Conservation (phyloP, 2,797 vertebrate species). For the Sorex maritimensis region DNA sequence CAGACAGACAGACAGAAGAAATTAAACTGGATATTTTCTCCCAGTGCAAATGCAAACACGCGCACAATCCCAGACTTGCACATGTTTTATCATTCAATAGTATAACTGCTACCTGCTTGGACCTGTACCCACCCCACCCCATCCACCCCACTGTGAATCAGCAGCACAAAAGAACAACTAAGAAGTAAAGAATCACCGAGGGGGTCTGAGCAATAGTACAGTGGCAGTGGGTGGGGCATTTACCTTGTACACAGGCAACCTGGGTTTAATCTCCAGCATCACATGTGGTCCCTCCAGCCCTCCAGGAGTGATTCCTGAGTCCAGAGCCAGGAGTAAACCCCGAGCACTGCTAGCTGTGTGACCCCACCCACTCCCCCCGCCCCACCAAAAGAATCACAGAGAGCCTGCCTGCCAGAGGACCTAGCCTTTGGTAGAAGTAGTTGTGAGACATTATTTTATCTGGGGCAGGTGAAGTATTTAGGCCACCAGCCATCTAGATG, state of each 20-base stretch:
- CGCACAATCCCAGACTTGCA: background rate
- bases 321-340: no score
- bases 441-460: background rate
- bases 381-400: background rate
- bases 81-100: background rate
- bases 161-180: constrained; percentile 39
- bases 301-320: no score
- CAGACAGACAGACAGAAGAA: no score
- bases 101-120: constrained; percentile 5
- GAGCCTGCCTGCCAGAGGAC: background rate
- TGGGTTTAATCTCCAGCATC: no score
- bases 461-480: background rate
- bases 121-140: background rate
- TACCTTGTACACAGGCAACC: no score
- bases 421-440: background rate
- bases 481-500: constrained; percentile 3
- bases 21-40: no score
- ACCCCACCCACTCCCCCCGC: no score
- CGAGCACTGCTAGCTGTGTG: no score
- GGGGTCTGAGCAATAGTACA: no score
- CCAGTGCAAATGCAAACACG: no score
- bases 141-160: constrained; percentile 42
- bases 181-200: background rate
- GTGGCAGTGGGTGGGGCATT: no score
- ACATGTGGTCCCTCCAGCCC: no score